Conservation (phyloP, 2,888 invertebrate species). For the Leucozona laternaria region DNA sequence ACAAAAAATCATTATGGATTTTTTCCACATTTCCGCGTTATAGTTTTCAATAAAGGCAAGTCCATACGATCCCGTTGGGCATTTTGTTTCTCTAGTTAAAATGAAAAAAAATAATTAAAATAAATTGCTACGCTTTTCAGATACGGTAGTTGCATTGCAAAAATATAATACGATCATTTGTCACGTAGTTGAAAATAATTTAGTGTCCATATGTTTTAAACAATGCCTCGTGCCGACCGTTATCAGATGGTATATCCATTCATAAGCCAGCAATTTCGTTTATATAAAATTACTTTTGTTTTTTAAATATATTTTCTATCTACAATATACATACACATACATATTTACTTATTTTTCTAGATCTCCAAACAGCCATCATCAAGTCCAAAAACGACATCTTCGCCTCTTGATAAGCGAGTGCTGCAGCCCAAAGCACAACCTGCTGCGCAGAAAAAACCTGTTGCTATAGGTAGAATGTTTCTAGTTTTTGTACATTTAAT, state of each 20-base stretch:
- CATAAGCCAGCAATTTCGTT: not conserved
- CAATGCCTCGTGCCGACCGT: not conserved
- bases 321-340: not conserved
- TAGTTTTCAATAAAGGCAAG: too few species aligned
- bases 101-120: not conserved
- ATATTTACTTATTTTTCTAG: constrained; percentile 76
- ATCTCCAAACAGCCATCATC: constrained; percentile 83
- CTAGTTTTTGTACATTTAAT: constrained; percentile 30
- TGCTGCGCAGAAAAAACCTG: constrained; percentile 66
- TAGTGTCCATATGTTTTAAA: not conserved
- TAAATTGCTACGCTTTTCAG: not conserved
- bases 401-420: constrained; percentile 87
- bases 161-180: not conserved
- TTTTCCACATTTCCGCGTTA: too few species aligned
- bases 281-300: not conserved
- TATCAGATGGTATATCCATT: not conserved
- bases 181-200: not conserved
- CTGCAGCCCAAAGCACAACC: constrained; percentile 88
- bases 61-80: too few species aligned
- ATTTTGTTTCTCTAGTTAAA: too few species aligned
- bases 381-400: constrained; percentile 81
- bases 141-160: not conserved
- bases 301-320: too few species aligned
- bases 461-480: constrained; percentile 77
- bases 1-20: too few species aligned